phyloP scores from a whole-genome alignment of 2,797 vertebrate genomes.

The Sarcophilus harrisii region DNA sequence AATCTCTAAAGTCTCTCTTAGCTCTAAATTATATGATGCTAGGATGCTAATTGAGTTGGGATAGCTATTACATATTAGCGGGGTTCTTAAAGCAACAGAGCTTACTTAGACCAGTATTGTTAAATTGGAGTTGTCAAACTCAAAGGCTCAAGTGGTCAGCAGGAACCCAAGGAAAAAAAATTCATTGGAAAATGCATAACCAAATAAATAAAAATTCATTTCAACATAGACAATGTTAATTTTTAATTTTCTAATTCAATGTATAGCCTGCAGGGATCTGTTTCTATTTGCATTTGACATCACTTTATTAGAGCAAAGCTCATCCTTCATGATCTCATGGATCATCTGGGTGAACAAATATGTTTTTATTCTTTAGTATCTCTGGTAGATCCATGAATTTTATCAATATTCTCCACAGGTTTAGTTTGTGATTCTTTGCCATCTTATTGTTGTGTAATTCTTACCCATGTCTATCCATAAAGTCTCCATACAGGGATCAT shows the following conservation, averaged over 20 bases:
- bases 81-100: slow-evolving; percentile 58
- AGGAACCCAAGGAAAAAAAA: background rate
- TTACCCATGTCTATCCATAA: background rate
- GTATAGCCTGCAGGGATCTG: background rate
- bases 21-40: background rate
- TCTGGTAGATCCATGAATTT: background rate
- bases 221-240: background rate
- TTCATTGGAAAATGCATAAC: background rate
- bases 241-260: background rate
- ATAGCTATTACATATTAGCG: slow-evolving; percentile 55
- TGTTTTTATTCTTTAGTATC: background rate
- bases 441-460: background rate
- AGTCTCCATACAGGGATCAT: background rate
- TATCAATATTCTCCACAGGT: background rate
- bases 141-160: background rate
- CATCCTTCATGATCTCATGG: slow-evolving; percentile 55
- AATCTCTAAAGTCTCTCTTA: background rate
- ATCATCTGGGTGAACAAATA: slow-evolving; percentile 54
- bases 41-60: slow-evolving; percentile 56
- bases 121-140: slow-evolving; percentile 6
- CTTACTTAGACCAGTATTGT: slow-evolving; percentile 34
- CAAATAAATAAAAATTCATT: background rate
- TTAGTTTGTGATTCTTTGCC: background rate
- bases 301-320: slow-evolving; percentile 38
- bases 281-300: background rate